Evolutionary conservation across 2,797 vertebrate genomes (phyloP).

Genomic region (Eulemur mongoz): DNA sequence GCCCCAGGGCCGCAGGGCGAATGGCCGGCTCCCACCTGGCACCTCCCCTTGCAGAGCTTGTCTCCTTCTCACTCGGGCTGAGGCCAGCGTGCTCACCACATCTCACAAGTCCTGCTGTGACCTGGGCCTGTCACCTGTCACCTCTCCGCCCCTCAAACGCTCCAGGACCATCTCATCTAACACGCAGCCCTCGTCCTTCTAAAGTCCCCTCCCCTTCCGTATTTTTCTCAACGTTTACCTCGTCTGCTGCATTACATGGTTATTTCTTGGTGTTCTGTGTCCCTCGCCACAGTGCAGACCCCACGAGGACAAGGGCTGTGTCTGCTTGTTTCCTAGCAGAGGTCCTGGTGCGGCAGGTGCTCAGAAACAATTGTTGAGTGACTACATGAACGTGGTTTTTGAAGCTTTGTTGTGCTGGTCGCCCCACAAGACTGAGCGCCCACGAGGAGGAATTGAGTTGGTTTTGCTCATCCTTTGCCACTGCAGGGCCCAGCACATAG

Average conservation of each 20-base stretch:
- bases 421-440: background rate
- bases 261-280: background rate
- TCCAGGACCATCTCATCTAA: background rate
- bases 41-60: background rate
- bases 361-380: background rate
- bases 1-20: background rate
- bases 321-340: background rate
- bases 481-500: background rate
- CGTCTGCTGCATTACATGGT: background rate
- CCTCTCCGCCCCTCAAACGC: background rate
- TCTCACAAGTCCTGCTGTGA: background rate
- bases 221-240: background rate
- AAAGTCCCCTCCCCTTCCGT: background rate
- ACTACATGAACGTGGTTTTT: background rate
- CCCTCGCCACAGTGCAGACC: background rate
- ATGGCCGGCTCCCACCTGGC: fast-evolving
- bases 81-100: background rate
- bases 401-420: background rate
- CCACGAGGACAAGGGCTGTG: background rate
- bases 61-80: background rate
- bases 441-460: background rate
- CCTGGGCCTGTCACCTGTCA: background rate
- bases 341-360: background rate
- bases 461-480: background rate
- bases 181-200: background rate